Conservation (phyloP, 2,797 vertebrate species). For the Coccyzus lansbergi region DNA sequence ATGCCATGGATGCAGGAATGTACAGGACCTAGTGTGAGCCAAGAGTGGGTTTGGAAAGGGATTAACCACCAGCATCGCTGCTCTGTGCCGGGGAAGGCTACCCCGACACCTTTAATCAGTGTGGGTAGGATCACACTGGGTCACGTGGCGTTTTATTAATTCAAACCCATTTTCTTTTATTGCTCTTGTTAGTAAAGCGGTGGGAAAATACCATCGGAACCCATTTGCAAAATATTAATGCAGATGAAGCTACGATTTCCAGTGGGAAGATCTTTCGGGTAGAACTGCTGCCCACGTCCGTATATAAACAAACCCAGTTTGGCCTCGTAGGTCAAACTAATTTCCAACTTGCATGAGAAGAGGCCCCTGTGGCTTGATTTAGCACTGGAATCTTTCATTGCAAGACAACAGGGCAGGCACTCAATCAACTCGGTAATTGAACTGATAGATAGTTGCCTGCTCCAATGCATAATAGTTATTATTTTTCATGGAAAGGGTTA, state of each 20-base stretch:
- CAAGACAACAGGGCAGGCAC: rapidly evolving
- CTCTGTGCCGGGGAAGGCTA: too few relatives aligned
- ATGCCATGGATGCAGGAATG: background rate
- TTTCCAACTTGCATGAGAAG: rapidly evolving
- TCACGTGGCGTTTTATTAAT: rapidly evolving
- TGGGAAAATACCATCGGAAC: background rate
- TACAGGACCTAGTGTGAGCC: rapidly evolving
- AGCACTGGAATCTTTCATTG: background rate
- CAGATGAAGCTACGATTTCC: background rate
- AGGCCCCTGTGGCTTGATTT: background rate
- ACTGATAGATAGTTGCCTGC: rapidly evolving
- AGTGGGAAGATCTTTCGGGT: background rate
- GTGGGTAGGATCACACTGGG: rapidly evolving
- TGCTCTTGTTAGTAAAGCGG: background rate
- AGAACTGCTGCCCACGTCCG: rapidly evolving
- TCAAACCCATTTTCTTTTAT: background rate
- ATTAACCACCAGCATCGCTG: background rate
- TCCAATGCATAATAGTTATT: rapidly evolving
- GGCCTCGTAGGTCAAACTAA: background rate
- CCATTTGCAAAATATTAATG: too few relatives aligned
- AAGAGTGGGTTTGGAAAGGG: background rate
- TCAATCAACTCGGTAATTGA: background rate
- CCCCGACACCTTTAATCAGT: rapidly evolving
- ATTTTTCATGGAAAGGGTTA: too few relatives aligned
- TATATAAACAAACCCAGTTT: background rate